A percentile compares a stretch with the other conserved stretches of the same genome.
These are phyloP conservation scores for Maniola hyperantus DNA, from an alignment of 2,888 invertebrate genomes.

Conservation along the genomic window DNA sequence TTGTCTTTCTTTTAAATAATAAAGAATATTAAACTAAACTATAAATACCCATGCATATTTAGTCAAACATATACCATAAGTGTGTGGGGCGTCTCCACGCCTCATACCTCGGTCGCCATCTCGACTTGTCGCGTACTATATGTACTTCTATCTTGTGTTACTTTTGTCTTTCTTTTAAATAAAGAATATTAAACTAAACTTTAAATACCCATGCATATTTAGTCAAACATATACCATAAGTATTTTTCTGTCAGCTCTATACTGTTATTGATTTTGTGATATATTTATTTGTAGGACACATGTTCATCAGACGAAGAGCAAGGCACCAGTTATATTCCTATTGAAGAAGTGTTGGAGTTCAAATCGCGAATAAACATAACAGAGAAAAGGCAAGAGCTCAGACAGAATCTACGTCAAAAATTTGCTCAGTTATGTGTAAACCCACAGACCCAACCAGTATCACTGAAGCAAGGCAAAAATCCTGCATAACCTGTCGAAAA, in stretches of 20 bases:
- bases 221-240: no score
- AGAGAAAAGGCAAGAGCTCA: conserved; percentile 90
- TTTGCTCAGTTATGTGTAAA: conserved; percentile 90
- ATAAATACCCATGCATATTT: no score
- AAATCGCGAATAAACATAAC: conserved; percentile 90
- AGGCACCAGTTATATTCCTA: conserved; percentile 91
- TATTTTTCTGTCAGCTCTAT: not conserved
- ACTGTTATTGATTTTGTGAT: not conserved
- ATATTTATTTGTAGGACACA: conserved; percentile 82
- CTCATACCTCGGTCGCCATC: no score
- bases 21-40: no score
- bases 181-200: no score
- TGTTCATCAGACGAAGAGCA: conserved; percentile 91
- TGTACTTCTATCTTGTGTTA: no score
- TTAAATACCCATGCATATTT: no score
- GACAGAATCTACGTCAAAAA: conserved; percentile 90
- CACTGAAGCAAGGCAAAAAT: conserved; percentile 52
- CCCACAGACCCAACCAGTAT: conserved; percentile 53
- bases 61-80: no score
- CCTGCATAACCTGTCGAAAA: conserved; percentile 48
- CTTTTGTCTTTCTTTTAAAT: no score
- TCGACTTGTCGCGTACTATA: no score
- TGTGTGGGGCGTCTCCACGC: no score
- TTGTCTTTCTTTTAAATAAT: no score
- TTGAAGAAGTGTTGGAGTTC: conserved; percentile 94